Evolutionary conservation across 2,888 invertebrate species (phyloP).

Genomic region (Nemapogon koenigi): DNA sequence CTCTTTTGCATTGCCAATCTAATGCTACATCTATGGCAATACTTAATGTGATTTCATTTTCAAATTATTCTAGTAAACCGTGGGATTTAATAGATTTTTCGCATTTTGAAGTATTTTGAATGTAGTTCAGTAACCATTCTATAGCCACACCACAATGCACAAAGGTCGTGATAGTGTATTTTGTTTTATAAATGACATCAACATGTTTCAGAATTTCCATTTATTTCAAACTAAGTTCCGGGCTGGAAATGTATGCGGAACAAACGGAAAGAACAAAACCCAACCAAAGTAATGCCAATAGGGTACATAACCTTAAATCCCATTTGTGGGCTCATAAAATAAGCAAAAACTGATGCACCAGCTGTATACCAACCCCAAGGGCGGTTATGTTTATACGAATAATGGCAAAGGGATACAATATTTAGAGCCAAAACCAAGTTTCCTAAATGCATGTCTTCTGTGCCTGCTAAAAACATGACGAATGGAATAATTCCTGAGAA

Average conservation of each 20-base stretch:
- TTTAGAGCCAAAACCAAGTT: slow-evolving; percentile 36
- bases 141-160: no score
- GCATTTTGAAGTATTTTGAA: no score
- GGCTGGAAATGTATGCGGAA: slow-evolving; percentile 17
- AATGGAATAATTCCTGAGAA: slow-evolving; percentile 43
- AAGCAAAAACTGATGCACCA: slow-evolving; percentile 32
- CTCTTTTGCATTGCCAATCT: no score
- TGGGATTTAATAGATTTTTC: no score
- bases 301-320: slow-evolving; percentile 33
- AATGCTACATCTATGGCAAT: no score
- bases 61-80: no score
- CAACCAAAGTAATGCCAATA: slow-evolving; percentile 33
- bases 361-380: slow-evolving; percentile 45
- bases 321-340: slow-evolving; percentile 27
- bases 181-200: no score
- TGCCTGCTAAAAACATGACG: slow-evolving; percentile 28
- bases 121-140: no score
- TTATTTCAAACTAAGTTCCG: neutral
- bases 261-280: slow-evolving; percentile 39
- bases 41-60: no score
- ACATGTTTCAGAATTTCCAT: no score
- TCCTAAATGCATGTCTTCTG: slow-evolving; percentile 32
- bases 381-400: slow-evolving; percentile 26
- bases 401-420: slow-evolving; percentile 32
- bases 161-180: no score